These are phyloP conservation scores for Nephotettix cincticeps DNA, from an alignment of 1,140 invertebrate genomes.

Conservation along the genomic window DNA sequence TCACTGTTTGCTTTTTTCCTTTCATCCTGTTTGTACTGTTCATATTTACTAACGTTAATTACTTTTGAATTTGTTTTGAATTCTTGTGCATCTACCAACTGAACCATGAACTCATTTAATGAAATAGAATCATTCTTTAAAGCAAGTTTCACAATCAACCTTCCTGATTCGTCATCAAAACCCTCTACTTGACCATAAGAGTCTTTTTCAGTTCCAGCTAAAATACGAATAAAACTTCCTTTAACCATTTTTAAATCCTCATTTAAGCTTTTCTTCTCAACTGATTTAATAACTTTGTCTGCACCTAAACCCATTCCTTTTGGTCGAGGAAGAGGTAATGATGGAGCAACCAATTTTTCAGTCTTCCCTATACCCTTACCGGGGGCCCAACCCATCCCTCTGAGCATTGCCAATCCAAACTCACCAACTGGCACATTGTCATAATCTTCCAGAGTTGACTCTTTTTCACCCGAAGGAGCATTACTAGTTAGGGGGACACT, in stretches of 20 bases:
- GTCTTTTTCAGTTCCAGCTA: conserved; percentile 69
- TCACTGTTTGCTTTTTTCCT: background rate
- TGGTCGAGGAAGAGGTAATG: conserved; percentile 66
- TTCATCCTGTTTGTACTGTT: conserved; percentile 37
- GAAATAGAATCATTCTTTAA: conserved; percentile 66
- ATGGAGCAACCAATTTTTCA: conserved; percentile 44
- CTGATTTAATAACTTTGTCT: conserved; percentile 61
- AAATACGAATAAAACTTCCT: conserved; percentile 69
- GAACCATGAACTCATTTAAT: conserved; percentile 74
- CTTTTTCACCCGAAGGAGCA: conserved; percentile 55
- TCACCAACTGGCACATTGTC: conserved; percentile 83
- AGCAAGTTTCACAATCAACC: conserved; percentile 77
- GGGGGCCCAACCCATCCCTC: conserved; percentile 93
- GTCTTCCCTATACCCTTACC: conserved; percentile 65
- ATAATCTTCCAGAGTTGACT: conserved; percentile 85
- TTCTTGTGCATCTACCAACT: conserved; percentile 73
- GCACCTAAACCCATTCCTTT: conserved; percentile 92
- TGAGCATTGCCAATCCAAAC: conserved; percentile 88
- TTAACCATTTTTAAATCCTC: conserved; percentile 64
- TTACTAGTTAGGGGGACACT: conserved; percentile 54
- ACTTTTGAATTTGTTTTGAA: conserved; percentile 76
- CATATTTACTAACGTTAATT: conserved; percentile 41
- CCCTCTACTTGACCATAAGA: conserved; percentile 81
- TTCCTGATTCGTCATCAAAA: conserved; percentile 80
- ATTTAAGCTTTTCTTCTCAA: conserved; percentile 50